Evolutionary conservation across 2,797 vertebrate genomes (phyloP), one percentile per base, ranked within the genome.

Genomic region (Coccyzus lansbergi): DNA sequence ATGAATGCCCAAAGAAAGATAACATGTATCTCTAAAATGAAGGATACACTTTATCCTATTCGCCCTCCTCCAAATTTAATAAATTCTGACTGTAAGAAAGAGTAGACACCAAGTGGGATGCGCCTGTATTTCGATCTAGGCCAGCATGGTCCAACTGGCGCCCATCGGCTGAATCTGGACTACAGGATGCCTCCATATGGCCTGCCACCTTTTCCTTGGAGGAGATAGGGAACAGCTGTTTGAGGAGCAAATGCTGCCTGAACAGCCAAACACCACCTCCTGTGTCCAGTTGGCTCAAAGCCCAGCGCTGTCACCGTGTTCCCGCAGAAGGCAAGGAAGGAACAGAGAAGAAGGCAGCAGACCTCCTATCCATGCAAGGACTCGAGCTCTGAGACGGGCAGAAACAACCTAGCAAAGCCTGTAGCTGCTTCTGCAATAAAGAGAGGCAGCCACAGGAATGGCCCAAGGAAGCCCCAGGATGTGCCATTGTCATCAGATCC

Each of bases 211-310:
- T 96, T 70, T 93, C 83, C 88, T 95, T 90, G 94, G 96, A 96
- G 95, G 77, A 94, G 95, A 95, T 93, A 88, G 94, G 90, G 91
- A 96, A 94, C 96, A 96, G 96, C 91, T 96, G 96, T 48, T 93
- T 91, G 91, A 94, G 85, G 94, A 95, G 95, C 91, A 92, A 95
- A 92, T 1, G 44, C 88, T 96, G 96, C 94, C 96, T 56, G 24
- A 91, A 86, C 85, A 91, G 90, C 87, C 93, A 78, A 94, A 94
- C 96, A 94, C 91, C 93, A 92, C 96, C 95, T 91, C 96, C 88
- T 88, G 94, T 88, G 96, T 93, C 96, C 89, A 85, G 94, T 93
- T 96, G 96, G 95, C 95, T 93, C 69, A 6, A 65, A 91, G 94
- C 96, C 95, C 86, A 69, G 93, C 93, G 94, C 90, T 94, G 94